phyloP scores from a whole-genome alignment of 1,140 invertebrate genomes.

The Rhizoglyphus robini region DNA sequence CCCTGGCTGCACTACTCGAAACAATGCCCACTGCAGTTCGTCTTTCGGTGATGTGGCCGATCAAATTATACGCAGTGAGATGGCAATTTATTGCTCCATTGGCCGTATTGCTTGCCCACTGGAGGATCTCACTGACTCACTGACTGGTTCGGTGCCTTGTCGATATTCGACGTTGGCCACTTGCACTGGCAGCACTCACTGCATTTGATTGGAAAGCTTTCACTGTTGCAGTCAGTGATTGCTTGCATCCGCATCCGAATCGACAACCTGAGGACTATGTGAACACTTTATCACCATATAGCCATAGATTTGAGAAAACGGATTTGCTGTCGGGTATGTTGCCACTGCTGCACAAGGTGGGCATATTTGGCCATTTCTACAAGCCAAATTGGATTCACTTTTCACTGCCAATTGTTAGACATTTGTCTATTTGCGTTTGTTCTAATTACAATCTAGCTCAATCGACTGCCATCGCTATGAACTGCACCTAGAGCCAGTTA shows the following conservation, averaged over 20 bases:
- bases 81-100: slow-evolving; percentile 1
- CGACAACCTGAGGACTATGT: not conserved
- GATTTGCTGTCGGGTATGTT: slow-evolving; percentile 12
- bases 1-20: not conserved
- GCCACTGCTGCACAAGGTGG: not conserved
- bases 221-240: no score
- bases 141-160: no score
- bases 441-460: slow-evolving; percentile 6
- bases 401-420: not conserved
- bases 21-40: not conserved
- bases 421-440: not conserved
- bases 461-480: not conserved
- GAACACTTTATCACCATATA: not conserved
- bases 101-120: not conserved
- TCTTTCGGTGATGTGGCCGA: not conserved
- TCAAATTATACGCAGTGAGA: not conserved
- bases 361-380: not conserved
- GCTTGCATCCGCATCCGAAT: not conserved
- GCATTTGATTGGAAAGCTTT: no score
- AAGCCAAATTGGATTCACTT: not conserved
- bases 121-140: not conserved
- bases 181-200: no score
- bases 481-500: slow-evolving; percentile 5
- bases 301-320: slow-evolving; percentile 1
- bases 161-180: no score